Evolutionary conservation across 1,140 invertebrate genomes (phyloP), one percentile per base, ranked within the genome.

Genomic region (Ylistrum balloti): DNA sequence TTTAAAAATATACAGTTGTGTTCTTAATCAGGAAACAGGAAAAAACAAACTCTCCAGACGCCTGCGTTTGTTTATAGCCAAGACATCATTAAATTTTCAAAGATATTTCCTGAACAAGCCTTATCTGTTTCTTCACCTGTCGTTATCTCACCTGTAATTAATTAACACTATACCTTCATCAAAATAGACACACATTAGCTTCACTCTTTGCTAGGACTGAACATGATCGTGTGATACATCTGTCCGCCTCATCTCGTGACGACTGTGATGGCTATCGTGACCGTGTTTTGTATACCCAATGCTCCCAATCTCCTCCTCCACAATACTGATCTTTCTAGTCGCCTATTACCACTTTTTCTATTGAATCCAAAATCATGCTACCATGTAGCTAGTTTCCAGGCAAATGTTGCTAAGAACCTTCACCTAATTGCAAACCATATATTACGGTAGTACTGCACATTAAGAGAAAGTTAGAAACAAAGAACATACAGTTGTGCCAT

Each of bases 121-220:
- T 74, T n/a, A 74, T 74, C 56, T 28, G 56, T 74, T 74, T 74
- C 56, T 74, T 74, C 56, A 74, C 56, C n/a, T 74, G 56, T 74
- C 56, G 56, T 74, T 74, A 74, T 74, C 56, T 74, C n/a, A 28
- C 22, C 56, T n/a, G 35, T 74, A 74, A 74, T 74, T 74, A 74
- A 74, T 74, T 74, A 74, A 74, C 56, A 74, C 56, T 5, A 74
- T 9, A 74, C n/a, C 56, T 74, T 74, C 56, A 74, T 74, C 56
- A 74, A 74, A 17, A 17, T 74, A 74, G 56, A n/a, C 15, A 74
- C 41, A 45, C 41, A 17, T 45, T 45, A 45, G 9, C 41, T 45
- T 45, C 41, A 45, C 17, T 17, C 1, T 9, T 28, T 74, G 56
- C 35, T 28, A 74, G 3, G 56, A 74, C 56, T 11, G 9, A 38